These are phyloP conservation scores for Copidosoma floridanum DNA, from an alignment of 1,140 invertebrate genomes.

Conservation along the genomic window DNA sequence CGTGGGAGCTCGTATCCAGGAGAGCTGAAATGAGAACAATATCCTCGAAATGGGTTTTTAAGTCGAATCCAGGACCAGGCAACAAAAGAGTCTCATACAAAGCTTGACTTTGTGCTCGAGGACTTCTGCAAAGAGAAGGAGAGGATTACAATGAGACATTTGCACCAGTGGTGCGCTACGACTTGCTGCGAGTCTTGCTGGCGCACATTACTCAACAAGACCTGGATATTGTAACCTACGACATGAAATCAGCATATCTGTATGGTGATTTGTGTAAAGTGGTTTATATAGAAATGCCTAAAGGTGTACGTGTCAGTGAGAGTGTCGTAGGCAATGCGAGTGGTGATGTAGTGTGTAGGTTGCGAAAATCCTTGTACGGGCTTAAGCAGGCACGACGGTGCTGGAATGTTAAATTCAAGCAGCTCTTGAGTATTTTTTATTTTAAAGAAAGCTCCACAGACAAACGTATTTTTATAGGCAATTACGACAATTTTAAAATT, in stretches of 20 bases:
- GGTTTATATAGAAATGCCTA: neutral
- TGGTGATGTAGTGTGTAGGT: neutral
- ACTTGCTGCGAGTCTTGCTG: neutral
- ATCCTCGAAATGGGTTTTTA: slow-evolving; percentile 38
- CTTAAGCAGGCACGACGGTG: neutral
- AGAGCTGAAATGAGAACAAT: slow-evolving; percentile 28
- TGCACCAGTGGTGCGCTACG: neutral
- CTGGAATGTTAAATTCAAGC: neutral
- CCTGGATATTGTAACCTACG: neutral
- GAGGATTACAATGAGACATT: neutral
- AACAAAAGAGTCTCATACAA: neutral
- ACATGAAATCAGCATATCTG: neutral
- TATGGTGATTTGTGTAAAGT: neutral
- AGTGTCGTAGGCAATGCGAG: neutral
- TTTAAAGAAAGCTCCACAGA: neutral
- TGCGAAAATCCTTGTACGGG: neutral
- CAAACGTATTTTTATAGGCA: neutral
- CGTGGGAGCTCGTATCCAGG: slow-evolving; percentile 35
- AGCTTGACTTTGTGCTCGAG: neutral
- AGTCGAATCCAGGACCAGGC: neutral
- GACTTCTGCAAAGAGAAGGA: neutral
- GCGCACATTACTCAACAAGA: neutral
- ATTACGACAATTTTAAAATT: neutral
- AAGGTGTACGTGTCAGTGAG: neutral
- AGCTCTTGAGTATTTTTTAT: neutral